Percentiles rank a stretch among this genome's conserved stretches.
These are phyloP conservation scores for Griposia aprilina DNA, from an alignment of 2,888 invertebrate genomes.

Conservation along the genomic window DNA sequence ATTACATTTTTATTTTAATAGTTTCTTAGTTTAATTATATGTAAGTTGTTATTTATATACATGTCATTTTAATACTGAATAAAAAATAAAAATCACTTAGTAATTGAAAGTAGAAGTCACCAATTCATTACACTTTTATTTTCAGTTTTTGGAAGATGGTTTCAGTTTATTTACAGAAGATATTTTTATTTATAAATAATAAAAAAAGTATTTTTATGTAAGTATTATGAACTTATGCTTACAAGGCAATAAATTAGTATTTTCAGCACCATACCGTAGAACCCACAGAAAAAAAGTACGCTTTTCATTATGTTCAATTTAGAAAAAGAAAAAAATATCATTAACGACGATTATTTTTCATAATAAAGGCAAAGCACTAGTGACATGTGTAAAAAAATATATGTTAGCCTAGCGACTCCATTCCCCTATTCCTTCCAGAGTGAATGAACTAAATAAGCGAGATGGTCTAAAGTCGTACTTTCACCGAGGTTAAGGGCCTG, in stretches of 20 bases:
- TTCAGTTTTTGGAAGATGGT: not conserved
- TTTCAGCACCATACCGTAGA: not conserved
- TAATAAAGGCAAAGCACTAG: not conserved
- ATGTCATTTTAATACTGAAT: too few species aligned
- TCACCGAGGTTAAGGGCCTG: constrained; percentile 87
- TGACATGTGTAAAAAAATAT: not conserved
- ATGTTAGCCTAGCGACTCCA: constrained; percentile 68
- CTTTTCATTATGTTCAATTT: not conserved
- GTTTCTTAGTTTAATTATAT: too few species aligned
- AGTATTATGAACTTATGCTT: not conserved
- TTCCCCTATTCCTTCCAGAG: constrained; percentile 73
- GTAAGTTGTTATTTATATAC: too few species aligned
- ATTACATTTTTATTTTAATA: too few species aligned
- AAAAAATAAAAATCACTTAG: too few species aligned
- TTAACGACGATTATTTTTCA: too few species aligned
- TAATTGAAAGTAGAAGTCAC: not conserved
- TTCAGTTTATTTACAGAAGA: not conserved
- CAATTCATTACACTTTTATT: not conserved
- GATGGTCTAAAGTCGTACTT: constrained; percentile 86
- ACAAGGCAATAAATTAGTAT: not conserved
- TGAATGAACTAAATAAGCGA: constrained; percentile 89
- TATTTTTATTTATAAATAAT: not conserved
- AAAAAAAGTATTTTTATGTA: not conserved
- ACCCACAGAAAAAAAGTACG: not conserved
- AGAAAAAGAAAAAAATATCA: not conserved